Percentiles rank a stretch among this genome's conserved stretches.
These are phyloP conservation scores for Pelagia noctiluca DNA, from an alignment of 30 jellyfish, hydroid and myxozoan species.

Conservation along the genomic window DNA sequence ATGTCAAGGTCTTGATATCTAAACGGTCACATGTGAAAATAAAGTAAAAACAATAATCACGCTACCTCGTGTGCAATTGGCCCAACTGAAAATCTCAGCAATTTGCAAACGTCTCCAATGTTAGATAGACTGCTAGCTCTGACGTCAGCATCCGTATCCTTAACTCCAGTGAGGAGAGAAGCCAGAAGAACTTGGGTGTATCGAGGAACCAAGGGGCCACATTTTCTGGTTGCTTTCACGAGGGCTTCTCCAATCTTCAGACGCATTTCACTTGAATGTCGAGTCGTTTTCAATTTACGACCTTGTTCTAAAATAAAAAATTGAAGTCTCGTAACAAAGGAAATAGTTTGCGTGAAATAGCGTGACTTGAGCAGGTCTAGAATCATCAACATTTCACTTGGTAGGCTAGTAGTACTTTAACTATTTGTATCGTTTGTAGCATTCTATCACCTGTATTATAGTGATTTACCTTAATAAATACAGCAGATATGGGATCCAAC, in stretches of 20 bases:
- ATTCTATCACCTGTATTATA: too few species aligned
- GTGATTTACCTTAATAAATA: too few species aligned
- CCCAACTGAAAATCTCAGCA: slow-evolving; percentile 71
- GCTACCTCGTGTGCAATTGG: slow-evolving; percentile 81
- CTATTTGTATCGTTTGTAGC: too few species aligned
- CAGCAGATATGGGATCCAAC: too few species aligned
- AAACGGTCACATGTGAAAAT: too few species aligned
- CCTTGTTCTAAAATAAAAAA: slow-evolving; percentile 14
- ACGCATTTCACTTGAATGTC: slow-evolving; percentile 71
- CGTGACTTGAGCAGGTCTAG: too few species aligned
- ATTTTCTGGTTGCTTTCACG: slow-evolving; percentile 54
- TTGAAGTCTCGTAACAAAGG: background rate
- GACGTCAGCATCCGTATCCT: slow-evolving; percentile 73
- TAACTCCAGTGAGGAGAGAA: slow-evolving; percentile 82
- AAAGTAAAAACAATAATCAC: too few species aligned
- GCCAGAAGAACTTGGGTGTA: slow-evolving; percentile 73
- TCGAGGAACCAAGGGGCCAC: slow-evolving; percentile 78
- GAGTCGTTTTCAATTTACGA: background rate
- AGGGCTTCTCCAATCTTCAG: slow-evolving; percentile 91
- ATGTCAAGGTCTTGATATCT: too few species aligned
- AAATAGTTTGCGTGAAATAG: too few species aligned
- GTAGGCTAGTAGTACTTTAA: too few species aligned
- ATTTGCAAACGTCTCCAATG: slow-evolving; percentile 80
- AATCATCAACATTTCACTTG: too few species aligned
- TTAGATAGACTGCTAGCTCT: slow-evolving; percentile 89